Evolutionary conservation across 2,113 vertebrate species (phyloP).

Genomic region (Clarias magur): DNA sequence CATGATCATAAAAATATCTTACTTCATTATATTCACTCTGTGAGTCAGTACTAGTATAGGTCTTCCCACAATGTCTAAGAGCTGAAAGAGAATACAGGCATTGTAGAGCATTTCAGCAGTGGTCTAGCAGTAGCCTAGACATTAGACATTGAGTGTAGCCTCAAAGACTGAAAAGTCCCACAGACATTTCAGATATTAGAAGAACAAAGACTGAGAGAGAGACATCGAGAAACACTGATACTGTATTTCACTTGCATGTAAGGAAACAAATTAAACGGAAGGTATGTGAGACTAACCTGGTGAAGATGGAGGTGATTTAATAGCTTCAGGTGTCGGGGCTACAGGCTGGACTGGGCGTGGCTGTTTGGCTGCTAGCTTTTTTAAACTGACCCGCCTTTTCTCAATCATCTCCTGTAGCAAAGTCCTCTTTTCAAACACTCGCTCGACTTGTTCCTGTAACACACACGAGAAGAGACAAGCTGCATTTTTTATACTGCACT

Average conservation of each 20-base stretch:
- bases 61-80: conserved; percentile 66
- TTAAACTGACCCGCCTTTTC: conserved; percentile 88
- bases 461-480: not conserved
- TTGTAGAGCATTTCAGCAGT: not conserved
- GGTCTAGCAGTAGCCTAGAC: not conserved
- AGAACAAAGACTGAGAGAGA: not conserved
- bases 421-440: conserved; percentile 87
- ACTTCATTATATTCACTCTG: conserved; percentile 78
- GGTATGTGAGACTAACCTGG: conserved; percentile 70
- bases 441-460: conserved; percentile 86
- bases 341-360: conserved; percentile 93
- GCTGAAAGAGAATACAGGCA: conserved; percentile 55
- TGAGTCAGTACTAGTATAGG: conserved; percentile 58
- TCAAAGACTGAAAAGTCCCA: not conserved
- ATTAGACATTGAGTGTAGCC: not conserved
- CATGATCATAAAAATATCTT: conserved; percentile 52
- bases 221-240: not conserved
- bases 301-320: conserved; percentile 84
- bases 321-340: conserved; percentile 91
- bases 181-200: not conserved
- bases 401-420: conserved; percentile 95
- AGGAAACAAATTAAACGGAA: not conserved
- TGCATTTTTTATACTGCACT: not conserved
- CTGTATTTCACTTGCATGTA: too few species aligned
- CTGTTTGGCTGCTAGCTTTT: conserved; percentile 95